Evolutionary conservation across 1,140 invertebrate species (phyloP).

Genomic region (Ceratosolen fusciceps): DNA sequence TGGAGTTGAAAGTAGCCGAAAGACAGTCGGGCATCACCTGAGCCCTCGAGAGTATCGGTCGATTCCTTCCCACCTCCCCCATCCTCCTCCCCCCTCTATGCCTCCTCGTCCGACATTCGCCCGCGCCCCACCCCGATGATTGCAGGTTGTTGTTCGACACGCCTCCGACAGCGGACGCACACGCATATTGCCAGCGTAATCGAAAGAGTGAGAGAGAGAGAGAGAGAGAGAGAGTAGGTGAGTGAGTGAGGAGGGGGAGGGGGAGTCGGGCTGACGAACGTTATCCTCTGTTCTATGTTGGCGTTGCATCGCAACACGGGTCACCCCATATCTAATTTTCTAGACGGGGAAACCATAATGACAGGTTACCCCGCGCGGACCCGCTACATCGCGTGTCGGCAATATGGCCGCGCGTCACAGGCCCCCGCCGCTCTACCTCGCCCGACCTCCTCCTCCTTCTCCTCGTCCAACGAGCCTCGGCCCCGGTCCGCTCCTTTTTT

Average conservation of each 20-base stretch:
- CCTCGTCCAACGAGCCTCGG: neutral
- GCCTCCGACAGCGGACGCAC: constrained; percentile 59
- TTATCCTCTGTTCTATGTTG: constrained; percentile 30
- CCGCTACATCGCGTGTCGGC: constrained; percentile 56
- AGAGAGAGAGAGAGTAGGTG: too few species aligned
- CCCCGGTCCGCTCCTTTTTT: neutral
- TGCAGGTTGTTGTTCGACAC: constrained; percentile 67
- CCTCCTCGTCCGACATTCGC: constrained; percentile 11
- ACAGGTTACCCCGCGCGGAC: constrained; percentile 62
- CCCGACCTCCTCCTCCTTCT: neutral
- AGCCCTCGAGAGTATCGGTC: constrained; percentile 47
- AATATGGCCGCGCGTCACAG: constrained; percentile 63
- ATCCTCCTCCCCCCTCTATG: constrained; percentile 3
- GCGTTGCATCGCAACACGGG: constrained; percentile 35
- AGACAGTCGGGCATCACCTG: neutral
- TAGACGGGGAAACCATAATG: constrained; percentile 68
- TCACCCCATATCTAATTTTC: constrained; percentile 66
- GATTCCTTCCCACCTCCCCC: constrained; percentile 26
- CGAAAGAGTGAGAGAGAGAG: too few species aligned
- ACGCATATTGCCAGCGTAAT: neutral
- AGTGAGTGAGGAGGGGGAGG: too few species aligned
- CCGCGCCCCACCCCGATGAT: constrained; percentile 69
- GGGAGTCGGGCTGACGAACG: too few species aligned
- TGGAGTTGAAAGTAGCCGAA: too few species aligned
- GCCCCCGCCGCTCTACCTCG: too few species aligned